Base-by-base conservation (phyloP, 2,797 vertebrate genomes). In the Synaphobranchus kaupii region DNA sequence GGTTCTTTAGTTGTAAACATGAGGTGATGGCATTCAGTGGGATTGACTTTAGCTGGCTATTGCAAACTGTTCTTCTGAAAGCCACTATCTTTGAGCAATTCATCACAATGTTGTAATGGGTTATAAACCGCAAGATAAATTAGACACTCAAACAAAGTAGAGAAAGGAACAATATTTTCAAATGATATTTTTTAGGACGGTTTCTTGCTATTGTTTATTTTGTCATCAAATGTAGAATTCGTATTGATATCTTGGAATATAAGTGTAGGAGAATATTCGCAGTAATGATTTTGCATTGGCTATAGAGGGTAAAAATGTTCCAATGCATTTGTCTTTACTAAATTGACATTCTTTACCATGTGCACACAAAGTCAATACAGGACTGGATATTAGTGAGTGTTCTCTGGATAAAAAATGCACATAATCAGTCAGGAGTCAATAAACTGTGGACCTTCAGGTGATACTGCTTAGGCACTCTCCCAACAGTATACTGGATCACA, bases 401-500 rank as follows among this genome's bases (percentile, higher is more conserved):
- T 34, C 73, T 4, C 73, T 44, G 34, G 39, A 83, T 52, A 12
- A 52, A 81, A 82, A 82, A 82, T 50, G 80, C 15, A 82, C 80
- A 82, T 82, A 82, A 82, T 54, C 82, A 84, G 50, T 58, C 54
- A 58, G 31, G 82, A 84, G 82, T 84, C 50, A 84, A 84, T 84
- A 84, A 54, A 58, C 78, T n/a, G 44, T 48, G 78, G 39, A 83
- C 28, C 52, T 50, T 31, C 13, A n/a, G n/a, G 81, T 50, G 20
- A 17, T 83, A 31, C 82, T 56, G 54, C 10, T 54, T 31, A 31
- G n/a, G 15, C 48, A 31, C 82, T 54, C 50, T 25, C 50, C 4
- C 73, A 78, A 22, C 17, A 81, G 2, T 48, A 10, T 50, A 48
- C n/a, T 81, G 78, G 25, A 50, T n/a, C 44, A n/a, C n/a, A 50